Evolutionary conservation across 1,140 invertebrate species (phyloP), one percentile per base, ranked within the genome.

Genomic region (Palaemon carinicauda): DNA sequence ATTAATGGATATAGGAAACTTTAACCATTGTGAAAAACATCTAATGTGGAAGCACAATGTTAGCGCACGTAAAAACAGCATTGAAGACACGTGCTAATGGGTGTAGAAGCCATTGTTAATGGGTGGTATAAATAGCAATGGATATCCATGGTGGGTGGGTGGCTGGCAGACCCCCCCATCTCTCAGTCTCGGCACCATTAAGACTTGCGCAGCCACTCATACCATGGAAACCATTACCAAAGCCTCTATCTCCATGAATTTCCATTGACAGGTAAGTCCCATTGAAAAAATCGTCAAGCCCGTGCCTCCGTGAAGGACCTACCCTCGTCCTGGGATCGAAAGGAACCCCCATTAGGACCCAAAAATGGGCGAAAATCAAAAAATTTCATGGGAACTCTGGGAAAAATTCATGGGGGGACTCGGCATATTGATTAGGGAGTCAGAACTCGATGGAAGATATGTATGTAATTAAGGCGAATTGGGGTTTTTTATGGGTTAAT

Each of bases 371-470:
- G 31, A 27, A 41, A 51, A 31, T 24, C 12, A 41, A 41, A n/a
- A 15, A 83, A 52, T 74, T 83, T 83, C 17, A 74, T 83, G 81
- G 31, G 21, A 74, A 65, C 12, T 65, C 71, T 10, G 83, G 69
- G 83, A 85, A 85, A 85, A 85, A 78, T 85, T 85, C 83, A 85
- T 85, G 83, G 83, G 75, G n/a, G 65, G 24, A 74, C 69, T 53
- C 41, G 50, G 75, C 83, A 85, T 85, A 85, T 85, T 85, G 83
- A 85, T 85, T 85, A 79, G 75, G n/a, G 65, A 79, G 56, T 21
- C 24, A 31, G 29, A 31, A 31, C 24, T 27, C 24, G 65, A 14
- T 21, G 65, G 15, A 27, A 69, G 24, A 27, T 69, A 41, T 41
- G 7, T 41, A 41, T 41, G 41, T 41, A 41, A 41, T 41, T 41